These are phyloP conservation scores for Brachypodius melanocephalos DNA, from an alignment of 2,113 vertebrate genomes.

Conservation along the genomic window DNA sequence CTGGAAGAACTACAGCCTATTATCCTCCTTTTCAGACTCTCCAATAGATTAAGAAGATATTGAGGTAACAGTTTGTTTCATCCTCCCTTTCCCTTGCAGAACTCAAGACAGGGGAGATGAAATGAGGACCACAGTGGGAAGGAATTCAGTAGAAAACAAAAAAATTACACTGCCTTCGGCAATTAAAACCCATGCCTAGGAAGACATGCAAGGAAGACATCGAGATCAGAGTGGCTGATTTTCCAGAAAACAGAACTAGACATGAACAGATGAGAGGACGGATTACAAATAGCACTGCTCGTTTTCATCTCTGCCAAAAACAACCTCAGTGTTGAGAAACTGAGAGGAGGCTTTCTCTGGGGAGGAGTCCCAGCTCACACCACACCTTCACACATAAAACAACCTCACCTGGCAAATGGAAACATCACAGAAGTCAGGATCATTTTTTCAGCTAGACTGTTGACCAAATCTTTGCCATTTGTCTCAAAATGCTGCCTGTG, in stretches of 20 bases:
- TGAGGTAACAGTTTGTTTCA: not conserved
- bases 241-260: slow-evolving; percentile 36
- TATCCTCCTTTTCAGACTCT: not conserved
- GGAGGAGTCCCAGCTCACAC: not conserved
- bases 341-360: not conserved
- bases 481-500: not conserved
- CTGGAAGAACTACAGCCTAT: not conserved
- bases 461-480: not conserved
- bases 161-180: not conserved
- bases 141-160: not conserved
- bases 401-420: not conserved
- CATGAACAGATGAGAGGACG: not conserved
- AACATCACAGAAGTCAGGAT: not conserved
- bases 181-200: not conserved
- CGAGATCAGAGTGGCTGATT: slow-evolving; percentile 46
- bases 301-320: not conserved
- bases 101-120: not conserved
- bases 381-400: not conserved
- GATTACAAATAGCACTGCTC: not conserved
- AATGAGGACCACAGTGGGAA: slow-evolving; percentile 11
- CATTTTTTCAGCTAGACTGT: not conserved
- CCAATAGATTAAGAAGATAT: not conserved
- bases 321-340: not conserved
- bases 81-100: slow-evolving; percentile 31
- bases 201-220: slow-evolving; percentile 25